Conservation (phyloP, 2,888 invertebrate genomes). For the Eretmocerus hayati region DNA sequence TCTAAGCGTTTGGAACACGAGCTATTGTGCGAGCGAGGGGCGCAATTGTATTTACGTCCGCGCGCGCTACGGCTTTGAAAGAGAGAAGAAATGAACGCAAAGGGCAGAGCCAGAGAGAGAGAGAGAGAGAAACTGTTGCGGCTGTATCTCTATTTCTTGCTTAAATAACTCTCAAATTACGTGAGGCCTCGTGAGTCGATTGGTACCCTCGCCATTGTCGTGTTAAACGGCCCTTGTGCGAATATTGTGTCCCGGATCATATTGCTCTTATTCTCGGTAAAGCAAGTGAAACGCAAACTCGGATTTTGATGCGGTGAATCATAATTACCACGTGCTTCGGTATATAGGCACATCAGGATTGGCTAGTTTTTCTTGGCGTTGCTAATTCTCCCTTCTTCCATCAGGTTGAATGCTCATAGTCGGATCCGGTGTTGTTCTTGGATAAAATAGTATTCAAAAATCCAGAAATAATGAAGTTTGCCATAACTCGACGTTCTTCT, state of each 20-base stretch:
- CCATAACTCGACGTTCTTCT: no score
- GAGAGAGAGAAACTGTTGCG: background rate
- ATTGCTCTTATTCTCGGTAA: slow-evolving; percentile 9
- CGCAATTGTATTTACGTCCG: slow-evolving; percentile 32
- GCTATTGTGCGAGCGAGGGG: slow-evolving; percentile 30
- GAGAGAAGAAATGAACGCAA: background rate
- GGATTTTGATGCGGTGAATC: slow-evolving; percentile 16
- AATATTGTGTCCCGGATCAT: background rate
- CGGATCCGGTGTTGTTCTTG: no score
- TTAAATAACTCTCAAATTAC: slow-evolving; percentile 39
- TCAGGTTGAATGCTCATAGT: no score
- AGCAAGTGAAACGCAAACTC: slow-evolving; percentile 17
- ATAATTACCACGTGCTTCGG: no score
- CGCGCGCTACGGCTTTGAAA: slow-evolving; percentile 22
- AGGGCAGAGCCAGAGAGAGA: slow-evolving; percentile 2
- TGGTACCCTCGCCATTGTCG: no score
- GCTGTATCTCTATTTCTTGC: slow-evolving; percentile 22
- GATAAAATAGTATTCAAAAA: no score
- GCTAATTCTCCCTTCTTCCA: no score
- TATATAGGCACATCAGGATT: no score
- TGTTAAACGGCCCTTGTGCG: background rate
- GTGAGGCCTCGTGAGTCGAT: slow-evolving; percentile 1
- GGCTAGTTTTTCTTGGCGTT: no score
- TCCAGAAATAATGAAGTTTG: no score
- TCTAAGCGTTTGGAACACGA: slow-evolving; percentile 27